phyloP scores from a whole-genome alignment of 92 coral and sea anemone species.

The Paragorgia papillata region DNA sequence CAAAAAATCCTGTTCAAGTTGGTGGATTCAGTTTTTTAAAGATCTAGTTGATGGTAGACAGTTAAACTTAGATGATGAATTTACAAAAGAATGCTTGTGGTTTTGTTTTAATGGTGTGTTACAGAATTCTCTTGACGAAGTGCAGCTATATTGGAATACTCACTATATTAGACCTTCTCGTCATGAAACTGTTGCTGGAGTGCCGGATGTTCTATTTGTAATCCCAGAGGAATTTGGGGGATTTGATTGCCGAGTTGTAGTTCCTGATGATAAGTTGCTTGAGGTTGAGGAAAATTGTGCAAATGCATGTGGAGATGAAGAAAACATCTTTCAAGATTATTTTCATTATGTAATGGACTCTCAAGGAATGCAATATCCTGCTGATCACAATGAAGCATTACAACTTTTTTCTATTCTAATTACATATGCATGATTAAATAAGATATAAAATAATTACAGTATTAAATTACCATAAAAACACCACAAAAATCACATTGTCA shows the following conservation, averaged over 20 bases:
- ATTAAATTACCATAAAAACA: too few species aligned
- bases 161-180: conserved; percentile 34
- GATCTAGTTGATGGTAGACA: neutral
- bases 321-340: neutral
- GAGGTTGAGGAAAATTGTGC: neutral
- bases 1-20: conserved; percentile 2
- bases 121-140: conserved; percentile 12
- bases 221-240: conserved; percentile 13
- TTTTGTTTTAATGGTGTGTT: conserved; percentile 3
- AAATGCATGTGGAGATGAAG: neutral
- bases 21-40: too few species aligned
- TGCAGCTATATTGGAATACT: conserved; percentile 23
- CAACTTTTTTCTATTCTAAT: conserved; percentile 9
- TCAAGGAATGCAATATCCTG: conserved; percentile 3
- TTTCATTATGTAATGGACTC: conserved; percentile 3
- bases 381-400: neutral
- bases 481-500: too few species aligned
- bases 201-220: neutral
- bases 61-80: too few species aligned
- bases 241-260: neutral
- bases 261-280: neutral
- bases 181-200: too few species aligned
- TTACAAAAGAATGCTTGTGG: conserved; percentile 18
- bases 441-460: too few species aligned
- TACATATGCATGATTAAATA: neutral